Percentiles rank a stretch among this genome's conserved stretches.
Conservation (phyloP, 2,797 vertebrate species). For the Sebastes hopkinsi region DNA sequence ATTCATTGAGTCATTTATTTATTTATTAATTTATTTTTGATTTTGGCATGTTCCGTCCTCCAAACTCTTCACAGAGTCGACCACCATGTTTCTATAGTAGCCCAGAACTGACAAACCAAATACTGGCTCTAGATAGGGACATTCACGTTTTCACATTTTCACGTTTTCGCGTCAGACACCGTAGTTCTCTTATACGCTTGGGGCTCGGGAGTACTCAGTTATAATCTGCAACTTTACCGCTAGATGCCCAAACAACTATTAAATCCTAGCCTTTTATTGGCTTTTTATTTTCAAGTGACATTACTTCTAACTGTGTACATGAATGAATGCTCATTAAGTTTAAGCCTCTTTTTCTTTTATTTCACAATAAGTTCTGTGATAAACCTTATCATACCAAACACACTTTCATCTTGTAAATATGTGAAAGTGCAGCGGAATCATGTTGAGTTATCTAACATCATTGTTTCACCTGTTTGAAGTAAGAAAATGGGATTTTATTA, state of each 20-base stretch:
- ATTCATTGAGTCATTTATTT: too few relatives aligned
- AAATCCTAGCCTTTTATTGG: neutral
- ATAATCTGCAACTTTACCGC: too few relatives aligned
- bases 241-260: neutral
- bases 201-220: too few relatives aligned
- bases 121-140: too few relatives aligned
- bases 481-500: neutral
- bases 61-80: too few relatives aligned
- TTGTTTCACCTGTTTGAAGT: neutral
- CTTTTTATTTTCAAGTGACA: neutral
- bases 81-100: fast-evolving
- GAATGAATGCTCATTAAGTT: neutral
- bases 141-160: too few relatives aligned
- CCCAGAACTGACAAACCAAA: too few relatives aligned
- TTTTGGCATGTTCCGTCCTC: too few relatives aligned
- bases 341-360: neutral
- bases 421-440: neutral
- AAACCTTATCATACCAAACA: neutral
- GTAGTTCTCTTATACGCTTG: too few relatives aligned
- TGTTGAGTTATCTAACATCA: neutral
- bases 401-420: neutral
- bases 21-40: too few relatives aligned
- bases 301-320: neutral
- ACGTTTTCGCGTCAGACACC: too few relatives aligned
- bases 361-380: neutral